Evolutionary conservation across 1,140 invertebrate species (phyloP), one percentile per base, ranked within the genome.

Genomic region (Dendrolimus kikuchii): DNA sequence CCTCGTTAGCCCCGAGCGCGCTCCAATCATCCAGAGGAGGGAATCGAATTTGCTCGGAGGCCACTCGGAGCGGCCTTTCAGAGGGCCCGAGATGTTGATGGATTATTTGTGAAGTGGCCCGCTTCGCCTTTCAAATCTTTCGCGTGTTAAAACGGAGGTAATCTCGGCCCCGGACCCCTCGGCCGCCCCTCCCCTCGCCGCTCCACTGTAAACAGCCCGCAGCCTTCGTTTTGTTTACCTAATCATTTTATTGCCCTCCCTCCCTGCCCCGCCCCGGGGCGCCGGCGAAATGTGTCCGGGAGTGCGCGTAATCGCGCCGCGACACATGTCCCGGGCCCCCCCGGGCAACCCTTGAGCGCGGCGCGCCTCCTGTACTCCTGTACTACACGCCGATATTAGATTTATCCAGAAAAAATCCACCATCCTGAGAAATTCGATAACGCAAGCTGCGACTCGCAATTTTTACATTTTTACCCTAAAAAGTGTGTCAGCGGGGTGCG

Each of bases 61-160:
- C 73, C 74, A 70, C 68, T 61, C 57, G 50, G 57, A 66, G 63
- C 59, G 62, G 62, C 62, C 62, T 62, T 64, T 62, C 51, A 66
- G 57, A 59, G 59, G 62, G 55, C 49, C 55, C 53, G 70, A 79
- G 72, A 75, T 74, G 73, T 78, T 77, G 77, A 84, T 81, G 74
- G 81, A 81, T 82, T 83, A 83, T 83, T 81, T 81, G 81, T 82
- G 79, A 81, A 85, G 81, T 82, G 80, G 71, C 73, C 66, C 61
- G 52, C 64, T 57, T 57, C 68, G 74, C 77, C 78, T 85, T 85
- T 85, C 74, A 85, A 83, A 81, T 76, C 80, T 78, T 80, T 83
- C 80, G 74, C 75, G 78, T 79, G 81, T 81, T 81, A 85, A 82
- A 83, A 83, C 73, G 80, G 72, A 83, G 81, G 80, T 81, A 83